These are phyloP conservation scores for Microctonus aethiopoides DNA, from an alignment of 2,888 invertebrate species.

Conservation along the genomic window DNA sequence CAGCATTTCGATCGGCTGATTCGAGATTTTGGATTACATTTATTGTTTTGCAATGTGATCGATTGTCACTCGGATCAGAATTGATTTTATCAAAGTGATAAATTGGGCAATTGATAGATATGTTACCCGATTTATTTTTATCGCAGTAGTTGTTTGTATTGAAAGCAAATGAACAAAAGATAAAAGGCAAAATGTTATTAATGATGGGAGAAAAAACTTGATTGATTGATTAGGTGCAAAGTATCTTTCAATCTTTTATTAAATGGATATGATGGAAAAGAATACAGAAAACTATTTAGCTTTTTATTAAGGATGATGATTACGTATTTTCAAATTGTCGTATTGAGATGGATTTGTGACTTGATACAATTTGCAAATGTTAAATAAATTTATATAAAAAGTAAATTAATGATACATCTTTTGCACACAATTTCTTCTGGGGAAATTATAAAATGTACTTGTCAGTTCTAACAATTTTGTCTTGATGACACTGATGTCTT, in stretches of 20 bases:
- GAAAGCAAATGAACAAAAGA: not conserved
- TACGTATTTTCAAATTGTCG: not conserved
- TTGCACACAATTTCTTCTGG: not conserved
- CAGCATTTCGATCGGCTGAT: conserved; percentile 43
- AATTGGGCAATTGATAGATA: not conserved
- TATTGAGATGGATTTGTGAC: not conserved
- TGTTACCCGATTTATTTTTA: not conserved
- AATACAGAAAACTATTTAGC: too few relatives aligned
- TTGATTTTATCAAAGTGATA: conserved; percentile 12
- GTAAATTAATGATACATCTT: not conserved
- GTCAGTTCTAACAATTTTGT: not conserved
- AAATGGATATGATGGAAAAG: not conserved
- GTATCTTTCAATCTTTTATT: not conserved
- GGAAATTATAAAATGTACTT: too few relatives aligned
- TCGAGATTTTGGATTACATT: conserved; percentile 46
- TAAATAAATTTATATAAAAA: not conserved
- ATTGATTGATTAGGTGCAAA: not conserved
- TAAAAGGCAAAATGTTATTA: not conserved
- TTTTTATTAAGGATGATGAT: not conserved
- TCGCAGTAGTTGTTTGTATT: not conserved
- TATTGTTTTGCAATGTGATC: conserved; percentile 32
- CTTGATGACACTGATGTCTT: not conserved
- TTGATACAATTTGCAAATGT: not conserved
- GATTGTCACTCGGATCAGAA: conserved; percentile 55
- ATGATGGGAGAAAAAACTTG: not conserved